Conservation (phyloP, 2,888 invertebrate species). For the Erebia epiphron region DNA sequence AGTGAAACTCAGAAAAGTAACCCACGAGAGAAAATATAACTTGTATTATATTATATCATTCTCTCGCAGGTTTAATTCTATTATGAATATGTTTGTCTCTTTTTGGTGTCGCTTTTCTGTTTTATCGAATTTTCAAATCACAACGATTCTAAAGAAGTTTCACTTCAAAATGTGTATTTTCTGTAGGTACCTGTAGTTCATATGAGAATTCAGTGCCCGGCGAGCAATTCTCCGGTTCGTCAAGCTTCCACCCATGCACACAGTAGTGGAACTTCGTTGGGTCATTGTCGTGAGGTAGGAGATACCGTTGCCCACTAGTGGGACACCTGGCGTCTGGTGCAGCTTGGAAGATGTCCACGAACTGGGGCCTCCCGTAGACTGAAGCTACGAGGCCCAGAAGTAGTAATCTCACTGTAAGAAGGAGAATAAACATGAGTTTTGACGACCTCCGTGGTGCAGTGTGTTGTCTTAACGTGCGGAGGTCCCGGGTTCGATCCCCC, state of each 20-base stretch:
- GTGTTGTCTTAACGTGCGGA: no score
- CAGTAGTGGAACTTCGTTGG: conserved; percentile 67
- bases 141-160: no score
- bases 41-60: no score
- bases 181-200: conserved; percentile 50
- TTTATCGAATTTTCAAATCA: no score
- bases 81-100: no score
- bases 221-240: conserved; percentile 46
- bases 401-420: conserved; percentile 48
- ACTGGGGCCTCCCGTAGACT: conserved; percentile 43
- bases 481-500: no score
- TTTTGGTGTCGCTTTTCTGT: no score
- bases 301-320: conserved; percentile 1
- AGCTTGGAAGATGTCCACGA: conserved; percentile 17
- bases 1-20: no score
- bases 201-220: conserved; percentile 57
- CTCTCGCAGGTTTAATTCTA: no score
- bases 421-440: neutral
- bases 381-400: conserved; percentile 47
- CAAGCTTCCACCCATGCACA: conserved; percentile 54
- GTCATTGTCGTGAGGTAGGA: conserved; percentile 61
- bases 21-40: no score
- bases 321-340: conserved; percentile 13
- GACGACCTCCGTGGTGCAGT: no score
- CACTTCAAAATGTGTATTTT: neutral